These are phyloP conservation scores for Alethe castanea DNA, from an alignment of 2,113 vertebrate species.

Conservation along the genomic window DNA sequence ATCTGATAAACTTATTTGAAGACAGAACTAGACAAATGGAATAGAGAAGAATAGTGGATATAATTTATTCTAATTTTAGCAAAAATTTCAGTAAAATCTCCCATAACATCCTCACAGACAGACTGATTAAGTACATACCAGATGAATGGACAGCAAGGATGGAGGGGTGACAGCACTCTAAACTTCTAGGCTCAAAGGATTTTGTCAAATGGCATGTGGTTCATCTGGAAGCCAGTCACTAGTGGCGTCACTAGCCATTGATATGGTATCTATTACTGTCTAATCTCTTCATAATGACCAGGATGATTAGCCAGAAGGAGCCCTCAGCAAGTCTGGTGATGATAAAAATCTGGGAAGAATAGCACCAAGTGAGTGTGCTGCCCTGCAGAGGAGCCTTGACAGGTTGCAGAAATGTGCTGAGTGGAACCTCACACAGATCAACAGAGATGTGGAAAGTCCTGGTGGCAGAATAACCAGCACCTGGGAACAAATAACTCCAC, in stretches of 20 bases:
- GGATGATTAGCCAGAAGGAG: not conserved
- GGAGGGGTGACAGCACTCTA: not conserved
- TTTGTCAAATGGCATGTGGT: not conserved
- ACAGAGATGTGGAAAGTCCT: not conserved
- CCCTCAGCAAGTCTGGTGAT: not conserved
- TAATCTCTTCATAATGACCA: not conserved
- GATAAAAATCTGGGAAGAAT: not conserved
- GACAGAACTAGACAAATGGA: not conserved
- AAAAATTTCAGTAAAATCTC: not conserved
- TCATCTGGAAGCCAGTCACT: not conserved
- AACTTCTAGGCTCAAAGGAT: not conserved
- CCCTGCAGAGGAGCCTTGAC: not conserved
- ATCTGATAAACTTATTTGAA: not conserved
- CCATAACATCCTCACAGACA: not conserved
- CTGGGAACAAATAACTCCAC: not conserved
- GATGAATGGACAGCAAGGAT: not conserved
- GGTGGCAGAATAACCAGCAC: not conserved
- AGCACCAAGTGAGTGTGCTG: not conserved
- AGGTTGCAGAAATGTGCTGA: not conserved
- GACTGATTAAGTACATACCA: not conserved
- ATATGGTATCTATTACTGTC: not conserved
- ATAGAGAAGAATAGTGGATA: not conserved
- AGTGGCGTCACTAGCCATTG: not conserved
- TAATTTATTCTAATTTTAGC: not conserved
- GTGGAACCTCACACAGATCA: not conserved